Percentiles rank a stretch among this genome's conserved stretches.
These are phyloP conservation scores for Antrozous pallidus DNA, from an alignment of 2,797 vertebrate species.

Conservation along the genomic window DNA sequence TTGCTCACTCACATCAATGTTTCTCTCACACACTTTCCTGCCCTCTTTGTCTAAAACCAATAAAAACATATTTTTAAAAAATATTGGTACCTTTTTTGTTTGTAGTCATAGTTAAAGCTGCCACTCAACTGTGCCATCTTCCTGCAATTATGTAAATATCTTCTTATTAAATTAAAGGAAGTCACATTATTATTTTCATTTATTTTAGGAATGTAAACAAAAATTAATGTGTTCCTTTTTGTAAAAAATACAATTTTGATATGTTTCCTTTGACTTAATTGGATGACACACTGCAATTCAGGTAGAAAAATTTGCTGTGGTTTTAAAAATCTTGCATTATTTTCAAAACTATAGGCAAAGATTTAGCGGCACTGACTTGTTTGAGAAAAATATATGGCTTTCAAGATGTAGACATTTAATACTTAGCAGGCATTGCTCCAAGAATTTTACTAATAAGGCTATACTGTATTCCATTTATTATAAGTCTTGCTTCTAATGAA, in stretches of 20 bases:
- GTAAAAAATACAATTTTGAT: constrained; percentile 52
- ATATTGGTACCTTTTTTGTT: neutral
- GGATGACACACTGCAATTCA: constrained; percentile 60
- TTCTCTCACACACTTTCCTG: neutral
- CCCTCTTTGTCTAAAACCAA: neutral
- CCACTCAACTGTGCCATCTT: neutral
- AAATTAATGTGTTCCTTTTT: constrained; percentile 59
- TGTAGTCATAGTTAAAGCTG: neutral
- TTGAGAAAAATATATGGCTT: constrained; percentile 61
- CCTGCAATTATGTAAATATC: neutral
- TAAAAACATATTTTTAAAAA: neutral
- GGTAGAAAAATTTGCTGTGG: constrained; percentile 66
- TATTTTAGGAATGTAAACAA: neutral
- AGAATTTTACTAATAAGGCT: constrained; percentile 66
- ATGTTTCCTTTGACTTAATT: constrained; percentile 30
- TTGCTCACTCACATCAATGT: too few relatives aligned
- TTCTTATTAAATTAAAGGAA: neutral
- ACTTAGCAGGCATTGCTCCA: constrained; percentile 70
- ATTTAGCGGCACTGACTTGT: constrained; percentile 40
- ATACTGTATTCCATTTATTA: constrained; percentile 66
- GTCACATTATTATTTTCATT: neutral
- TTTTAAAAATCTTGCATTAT: constrained; percentile 68
- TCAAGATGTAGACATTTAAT: constrained; percentile 69
- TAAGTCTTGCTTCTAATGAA: constrained; percentile 65
- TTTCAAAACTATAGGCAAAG: constrained; percentile 71